Conservation (phyloP, 2,113 vertebrate genomes). For the Globicephala melas region DNA sequence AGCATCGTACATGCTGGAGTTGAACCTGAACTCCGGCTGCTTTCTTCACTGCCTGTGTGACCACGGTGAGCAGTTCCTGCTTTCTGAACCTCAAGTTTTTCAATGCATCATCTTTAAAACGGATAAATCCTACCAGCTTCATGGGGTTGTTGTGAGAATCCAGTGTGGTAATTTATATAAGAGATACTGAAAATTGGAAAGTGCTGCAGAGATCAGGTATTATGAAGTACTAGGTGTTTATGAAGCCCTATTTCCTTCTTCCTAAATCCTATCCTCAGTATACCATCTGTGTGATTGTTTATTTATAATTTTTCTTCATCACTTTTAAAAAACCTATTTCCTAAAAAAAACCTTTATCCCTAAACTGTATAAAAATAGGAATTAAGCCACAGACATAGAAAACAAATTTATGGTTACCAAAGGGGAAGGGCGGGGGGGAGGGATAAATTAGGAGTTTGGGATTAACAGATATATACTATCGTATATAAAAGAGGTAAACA, state of each 20-base stretch:
- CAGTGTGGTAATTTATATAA: neutral
- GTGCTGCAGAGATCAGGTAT: neutral
- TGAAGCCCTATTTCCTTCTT: neutral
- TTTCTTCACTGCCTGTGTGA: neutral
- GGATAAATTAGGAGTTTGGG: neutral
- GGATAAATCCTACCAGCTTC: neutral
- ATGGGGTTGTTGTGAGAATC: neutral
- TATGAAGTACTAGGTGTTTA: neutral
- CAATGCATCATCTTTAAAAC: neutral
- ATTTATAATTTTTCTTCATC: neutral
- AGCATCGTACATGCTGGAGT: neutral
- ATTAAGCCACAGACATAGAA: neutral
- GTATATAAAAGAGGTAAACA: neutral
- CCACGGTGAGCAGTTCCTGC: neutral
- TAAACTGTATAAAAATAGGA: neutral
- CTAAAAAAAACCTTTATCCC: neutral
- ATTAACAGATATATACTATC: neutral
- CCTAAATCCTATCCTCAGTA: neutral
- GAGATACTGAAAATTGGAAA: neutral
- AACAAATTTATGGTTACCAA: neutral
- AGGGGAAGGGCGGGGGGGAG: neutral
- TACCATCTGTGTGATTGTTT: neutral
- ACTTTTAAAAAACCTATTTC: neutral
- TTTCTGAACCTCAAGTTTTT: neutral
- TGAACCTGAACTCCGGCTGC: neutral